Percentiles rank a stretch among this genome's conserved stretches.
phyloP scores from a whole-genome alignment of 2,888 invertebrate genomes.

The Serripes groenlandicus region DNA sequence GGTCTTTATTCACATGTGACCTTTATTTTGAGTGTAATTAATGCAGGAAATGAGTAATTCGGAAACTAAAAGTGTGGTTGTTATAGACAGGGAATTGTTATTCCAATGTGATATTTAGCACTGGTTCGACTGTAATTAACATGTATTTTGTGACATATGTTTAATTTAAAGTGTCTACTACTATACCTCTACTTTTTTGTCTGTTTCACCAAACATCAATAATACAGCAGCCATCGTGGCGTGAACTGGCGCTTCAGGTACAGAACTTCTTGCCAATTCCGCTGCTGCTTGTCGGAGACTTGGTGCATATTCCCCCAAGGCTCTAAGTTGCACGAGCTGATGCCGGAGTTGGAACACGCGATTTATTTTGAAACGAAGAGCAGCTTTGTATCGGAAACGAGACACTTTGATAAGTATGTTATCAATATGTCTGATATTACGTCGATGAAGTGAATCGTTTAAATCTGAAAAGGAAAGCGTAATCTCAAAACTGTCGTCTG shows the following conservation, averaged over 20 bases:
- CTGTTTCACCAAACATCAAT: conserved; percentile 51
- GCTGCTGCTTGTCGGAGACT: conserved; percentile 29
- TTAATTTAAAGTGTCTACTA: not conserved
- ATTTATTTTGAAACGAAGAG: conserved; percentile 32
- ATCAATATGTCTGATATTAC: conserved; percentile 46
- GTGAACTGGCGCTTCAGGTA: conserved; percentile 54
- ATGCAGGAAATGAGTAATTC: too few relatives aligned
- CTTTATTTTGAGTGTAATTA: too few relatives aligned
- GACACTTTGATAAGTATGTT: conserved; percentile 26
- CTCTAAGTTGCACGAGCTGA: conserved; percentile 38
- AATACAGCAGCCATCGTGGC: conserved; percentile 51
- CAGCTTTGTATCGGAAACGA: conserved; percentile 43
- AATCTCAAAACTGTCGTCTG: too few relatives aligned
- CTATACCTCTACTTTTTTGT: conserved; percentile 52
- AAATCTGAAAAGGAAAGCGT: conserved; percentile 42
- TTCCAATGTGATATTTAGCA: too few relatives aligned
- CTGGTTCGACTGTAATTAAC: not conserved
- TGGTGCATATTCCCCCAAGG: conserved; percentile 37
- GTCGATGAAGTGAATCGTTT: conserved; percentile 48
- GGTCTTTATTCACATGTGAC: too few relatives aligned
- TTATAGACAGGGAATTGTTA: too few relatives aligned
- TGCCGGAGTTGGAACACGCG: conserved; percentile 41
- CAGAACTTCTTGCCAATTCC: conserved; percentile 23
- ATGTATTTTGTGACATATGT: not conserved
- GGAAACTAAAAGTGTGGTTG: too few relatives aligned